Evolutionary conservation across 2,113 vertebrate species (phyloP).

Genomic region (Atlantisia rogersi): DNA sequence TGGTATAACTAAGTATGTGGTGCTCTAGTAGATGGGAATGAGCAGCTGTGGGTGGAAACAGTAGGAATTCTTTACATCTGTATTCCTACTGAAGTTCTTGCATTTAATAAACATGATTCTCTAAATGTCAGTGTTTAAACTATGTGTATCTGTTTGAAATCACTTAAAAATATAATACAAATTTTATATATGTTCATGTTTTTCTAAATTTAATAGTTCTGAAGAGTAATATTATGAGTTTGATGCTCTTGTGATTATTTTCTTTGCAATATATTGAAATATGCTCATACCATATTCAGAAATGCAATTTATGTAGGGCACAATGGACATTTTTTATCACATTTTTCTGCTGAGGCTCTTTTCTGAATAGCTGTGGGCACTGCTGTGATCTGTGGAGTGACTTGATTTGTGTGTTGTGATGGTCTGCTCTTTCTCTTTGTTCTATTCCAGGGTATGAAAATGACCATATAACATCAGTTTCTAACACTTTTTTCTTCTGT

Average conservation of each 20-base stretch:
- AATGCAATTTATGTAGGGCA: neutral
- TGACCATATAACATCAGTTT: neutral
- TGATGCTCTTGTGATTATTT: neutral
- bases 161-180: neutral
- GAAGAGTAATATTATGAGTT: neutral
- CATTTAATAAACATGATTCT: neutral
- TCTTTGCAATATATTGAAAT: neutral
- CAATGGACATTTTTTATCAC: neutral
- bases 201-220: neutral
- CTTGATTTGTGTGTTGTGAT: neutral
- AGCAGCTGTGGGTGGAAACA: neutral
- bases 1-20: neutral
- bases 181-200: neutral
- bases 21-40: neutral
- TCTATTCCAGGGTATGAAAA: neutral
- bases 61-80: neutral
- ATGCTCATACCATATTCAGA: neutral
- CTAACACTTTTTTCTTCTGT: neutral
- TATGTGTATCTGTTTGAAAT: neutral
- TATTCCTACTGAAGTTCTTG: neutral
- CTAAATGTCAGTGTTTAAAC: neutral
- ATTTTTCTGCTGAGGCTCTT: neutral
- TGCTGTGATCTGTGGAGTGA: neutral
- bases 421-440: neutral
- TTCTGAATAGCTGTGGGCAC: neutral